Base-by-base conservation (phyloP, 2,888 invertebrate species). In the Cataglyphis cursor region DNA sequence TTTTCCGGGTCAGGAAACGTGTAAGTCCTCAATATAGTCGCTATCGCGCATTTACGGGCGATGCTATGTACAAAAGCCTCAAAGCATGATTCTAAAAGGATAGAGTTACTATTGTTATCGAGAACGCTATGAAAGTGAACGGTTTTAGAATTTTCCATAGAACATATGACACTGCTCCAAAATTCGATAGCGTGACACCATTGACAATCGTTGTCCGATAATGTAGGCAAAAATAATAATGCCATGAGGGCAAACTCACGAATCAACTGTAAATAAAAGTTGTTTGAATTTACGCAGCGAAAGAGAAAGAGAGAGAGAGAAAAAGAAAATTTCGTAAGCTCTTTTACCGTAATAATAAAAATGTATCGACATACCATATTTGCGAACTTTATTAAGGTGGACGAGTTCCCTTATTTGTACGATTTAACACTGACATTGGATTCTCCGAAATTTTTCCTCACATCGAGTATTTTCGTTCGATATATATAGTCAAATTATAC, bases 121-220 rank as follows among this genome's bases (percentile, higher is more conserved):
- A 75, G 75, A 0, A 86, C 62, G 3, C 72, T 51, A 5, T 87
- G 76, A 21, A 88, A 83, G 18, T 83, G 57, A 0, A 86, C 21
- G 1, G 64, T 85, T 48, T 86, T 87, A 1, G 72, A 72, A 5
- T 70, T 44, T 28, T 70, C 70, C 44, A 86, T 31, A 2, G 41
- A 28, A 74, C 87, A 87, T 5, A 88, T 15, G 3, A 80, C 70
- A 4, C 70, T 74, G 8, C 84, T 83, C 87, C 87, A 87, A 57
- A 84, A 88, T 48, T 80, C 75, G 0, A 82, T 3, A 1, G 72
- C 70, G 9, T 12, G 10, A 1, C 18, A 24, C 78, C 80, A 70
- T 80, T 5, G 82, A 6, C 24, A 28, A 21, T 12, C 78, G 21
- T n/a, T 21, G 12, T 10, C 21, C 9, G 44, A 44, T 59, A 9